Evolutionary conservation across 2,797 vertebrate species (phyloP).

Genomic region (Sternarchorhynchus goeldii): DNA sequence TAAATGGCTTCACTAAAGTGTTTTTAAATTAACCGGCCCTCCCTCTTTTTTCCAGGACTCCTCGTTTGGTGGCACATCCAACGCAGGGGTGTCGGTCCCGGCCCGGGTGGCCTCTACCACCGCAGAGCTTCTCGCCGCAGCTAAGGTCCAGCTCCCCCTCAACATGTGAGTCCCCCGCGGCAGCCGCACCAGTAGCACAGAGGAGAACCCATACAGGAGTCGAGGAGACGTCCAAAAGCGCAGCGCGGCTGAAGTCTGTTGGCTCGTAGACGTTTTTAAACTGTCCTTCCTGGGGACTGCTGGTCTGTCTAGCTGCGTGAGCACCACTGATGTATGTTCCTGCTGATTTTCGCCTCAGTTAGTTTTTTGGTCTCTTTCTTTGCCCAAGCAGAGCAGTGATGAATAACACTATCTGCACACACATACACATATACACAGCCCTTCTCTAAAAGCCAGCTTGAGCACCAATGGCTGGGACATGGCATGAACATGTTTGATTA

Average conservation of each 20-base stretch:
- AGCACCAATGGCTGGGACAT: background rate
- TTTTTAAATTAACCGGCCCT: background rate
- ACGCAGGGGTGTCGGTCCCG: conserved; percentile 73
- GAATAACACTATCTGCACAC: background rate
- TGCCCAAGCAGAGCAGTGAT: too few species aligned
- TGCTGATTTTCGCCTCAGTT: too few species aligned
- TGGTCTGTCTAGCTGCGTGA: too few species aligned
- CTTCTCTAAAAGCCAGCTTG: background rate
- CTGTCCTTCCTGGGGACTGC: background rate
- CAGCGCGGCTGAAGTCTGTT: too few species aligned
- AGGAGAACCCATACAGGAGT: too few species aligned
- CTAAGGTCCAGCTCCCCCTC: conserved; percentile 94
- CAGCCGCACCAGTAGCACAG: background rate
- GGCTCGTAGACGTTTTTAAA: conserved; percentile 14
- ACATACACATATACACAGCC: conserved; percentile 1
- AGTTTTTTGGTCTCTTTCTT: too few species aligned
- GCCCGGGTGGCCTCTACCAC: conserved; percentile 82
- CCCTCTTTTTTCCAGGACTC: conserved; percentile 78
- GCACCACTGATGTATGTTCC: too few species aligned
- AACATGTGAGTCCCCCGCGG: conserved; percentile 87
- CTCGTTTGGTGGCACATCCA: conserved; percentile 75
- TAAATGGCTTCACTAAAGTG: background rate
- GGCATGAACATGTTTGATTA: too few species aligned
- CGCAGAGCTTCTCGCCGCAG: conserved; percentile 86
- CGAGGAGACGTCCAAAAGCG: too few species aligned